Evolutionary conservation across 2,797 vertebrate genomes (phyloP).

Genomic region (Acanthis flammea): DNA sequence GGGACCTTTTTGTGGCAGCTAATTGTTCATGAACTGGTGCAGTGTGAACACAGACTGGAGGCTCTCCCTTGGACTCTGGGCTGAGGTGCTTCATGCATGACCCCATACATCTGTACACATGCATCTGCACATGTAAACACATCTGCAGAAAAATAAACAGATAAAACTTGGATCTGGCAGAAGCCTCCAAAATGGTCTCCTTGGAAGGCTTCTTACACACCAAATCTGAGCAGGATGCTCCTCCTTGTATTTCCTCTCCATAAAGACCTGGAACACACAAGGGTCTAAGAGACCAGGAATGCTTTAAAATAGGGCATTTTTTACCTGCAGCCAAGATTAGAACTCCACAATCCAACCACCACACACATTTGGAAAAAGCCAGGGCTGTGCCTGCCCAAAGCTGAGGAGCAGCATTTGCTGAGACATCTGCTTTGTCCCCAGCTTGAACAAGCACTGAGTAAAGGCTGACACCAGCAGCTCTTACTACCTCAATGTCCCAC

Average conservation of each 20-base stretch:
- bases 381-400: background rate
- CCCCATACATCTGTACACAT: background rate
- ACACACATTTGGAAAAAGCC: background rate
- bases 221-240: background rate
- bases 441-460: background rate
- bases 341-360: background rate
- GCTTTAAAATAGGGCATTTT: background rate
- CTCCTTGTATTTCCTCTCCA: background rate
- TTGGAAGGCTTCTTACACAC: background rate
- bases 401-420: background rate
- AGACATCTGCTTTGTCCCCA: background rate
- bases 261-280: background rate
- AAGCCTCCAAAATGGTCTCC: background rate
- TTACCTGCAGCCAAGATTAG: background rate
- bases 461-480: background rate
- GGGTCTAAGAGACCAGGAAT: background rate
- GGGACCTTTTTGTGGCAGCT: background rate
- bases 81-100: background rate
- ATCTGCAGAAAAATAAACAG: slow-evolving; percentile 1
- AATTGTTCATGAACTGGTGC: rapidly evolving
- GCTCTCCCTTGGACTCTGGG: background rate
- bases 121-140: background rate
- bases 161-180: background rate
- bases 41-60: background rate
- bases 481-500: background rate